Base-by-base conservation (phyloP, 1,140 invertebrate genomes). In the Heliconius melpomene region DNA sequence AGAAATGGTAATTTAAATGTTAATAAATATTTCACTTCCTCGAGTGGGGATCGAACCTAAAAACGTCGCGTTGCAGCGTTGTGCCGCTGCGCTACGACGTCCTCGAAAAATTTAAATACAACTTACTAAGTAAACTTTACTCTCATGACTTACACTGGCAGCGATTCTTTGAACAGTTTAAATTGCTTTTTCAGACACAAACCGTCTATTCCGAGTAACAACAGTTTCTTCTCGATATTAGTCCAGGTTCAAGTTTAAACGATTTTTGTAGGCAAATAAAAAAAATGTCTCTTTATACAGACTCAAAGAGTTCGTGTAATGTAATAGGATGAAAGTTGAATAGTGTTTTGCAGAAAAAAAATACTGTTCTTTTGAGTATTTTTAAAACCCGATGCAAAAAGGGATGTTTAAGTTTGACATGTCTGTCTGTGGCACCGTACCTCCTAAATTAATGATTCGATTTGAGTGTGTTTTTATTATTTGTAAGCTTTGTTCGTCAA, bases 101-200 rank as follows among this genome's bases (percentile, higher is more conserved):
- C n/a, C n/a, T 36, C 54, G 5, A 23, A 57, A 57, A 29, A 29
- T 18, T 66, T 66, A 23, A 66, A 66, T 66, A 66, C 60, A 0
- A 29, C 60, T 66, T 23, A 29, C 60, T 66, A 66, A 66, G 60
- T 29, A 66, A 29, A 66, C 8, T 66, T 66, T 66, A n/a, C 60
- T 77, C 79, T 82, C 40, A 73, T 82, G n/a, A n/a, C 75, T 89
- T 89, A 79, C 13, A 80, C 81, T 79, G 80, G 23, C 74, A 74
- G 16, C 36, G 57, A 86, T 84, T 83, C 82, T 82, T 79, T 83
- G 88, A 88, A 89, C 89, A 91, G 89, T 89, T 91, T 92, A 92
- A 92, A 92, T 92, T 92, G 90, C 90, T 92, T 92, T 92, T 92
- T 92, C 89, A 90, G 87, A 87, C 86, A 90, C 85, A 87, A 84